Evolutionary conservation across 2,113 vertebrate genomes (phyloP), one percentile per base, ranked within the genome.

Genomic region (Chaenocephalus aceratus): DNA sequence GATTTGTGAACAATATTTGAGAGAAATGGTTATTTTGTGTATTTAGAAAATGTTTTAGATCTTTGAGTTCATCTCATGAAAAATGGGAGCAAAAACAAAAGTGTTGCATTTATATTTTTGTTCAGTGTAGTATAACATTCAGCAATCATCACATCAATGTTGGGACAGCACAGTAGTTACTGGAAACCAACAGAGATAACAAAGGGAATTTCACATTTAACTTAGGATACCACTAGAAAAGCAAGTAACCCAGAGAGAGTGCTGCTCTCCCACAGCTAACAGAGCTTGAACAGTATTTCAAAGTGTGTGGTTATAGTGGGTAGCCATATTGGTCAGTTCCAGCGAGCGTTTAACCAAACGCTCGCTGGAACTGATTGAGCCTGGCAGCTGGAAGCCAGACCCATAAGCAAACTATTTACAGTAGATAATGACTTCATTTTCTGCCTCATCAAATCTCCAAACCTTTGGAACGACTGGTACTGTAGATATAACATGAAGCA

Each of bases 401-500:
- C 23, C 70, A 23, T 41, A 23, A 56, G 60, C 10, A 64, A 71
- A 64, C 57, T 45, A 36, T 66, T 75, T 52, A 41, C 21, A 61
- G 75, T 15, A 51, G 46, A 74, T 60, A 52, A 78, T 51, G 46
- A 54, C 51, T 72, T 48, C 10, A 72, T 77, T 69, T 85, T 59
- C 73, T 63, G 51, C 75, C 46, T 75, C 51, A 53, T 26, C 8
- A 70, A 71, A 58, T 61, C 61, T 36, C 14, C 46, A 56, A 79
- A 58, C 26, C n/a, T 13, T 44, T 46, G 44, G 36, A 75, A 68
- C n/a, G 61, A 75, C 49, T 26, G 56, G 52, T n/a, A 58, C 46
- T 26, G 5, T 10, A 34, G 41, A 65, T 36, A 57, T n/a, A 59
- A 72, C 64, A 70, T 62, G 64, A 70, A 58, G 67, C 68, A 6